Base-by-base conservation (phyloP, 2,797 vertebrate species). In the Phalanger gymnotis region DNA sequence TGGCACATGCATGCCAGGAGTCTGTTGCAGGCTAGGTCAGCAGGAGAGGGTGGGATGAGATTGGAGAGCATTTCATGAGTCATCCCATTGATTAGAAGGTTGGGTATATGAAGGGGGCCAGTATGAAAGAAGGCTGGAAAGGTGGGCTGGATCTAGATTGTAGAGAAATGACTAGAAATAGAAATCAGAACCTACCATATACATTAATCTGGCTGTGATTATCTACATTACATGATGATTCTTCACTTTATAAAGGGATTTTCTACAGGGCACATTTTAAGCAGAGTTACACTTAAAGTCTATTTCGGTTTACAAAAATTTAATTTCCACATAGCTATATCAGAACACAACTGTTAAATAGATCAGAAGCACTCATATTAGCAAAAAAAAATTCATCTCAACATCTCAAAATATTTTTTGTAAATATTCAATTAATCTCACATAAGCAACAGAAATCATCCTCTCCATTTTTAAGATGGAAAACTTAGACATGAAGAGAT, bases 231-330 rank as follows among this genome's bases (percentile, higher is more conserved):
- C 53, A n/a, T 91, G 90, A 91, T 51, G 9, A 94, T 93, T 81
- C 27, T 57, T 94, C 93, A 34, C 16, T 13, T 51, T 93, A 52
- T 28, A 31, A n/a, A 30, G 92, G 19, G 54, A 53, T 91, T 92
- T 95, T 92, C 90, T 54, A 87, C 57, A 54, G 93, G 27, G 10
- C 40, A 87, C 5, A 0, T 34, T 90, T 56, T 94, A 94, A 95
- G 92, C 54, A 92, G 27, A 55, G 81, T 61, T 30, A 66, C 9
- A 55, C 40, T 93, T 58, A 54, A 94, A 94, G 54, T 93, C 10
- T 9, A 54, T 10, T 58, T 93, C 40, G 55, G 25, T 40, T 91
- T 54, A 34, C 53, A 57, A 90, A 91, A 92, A 81, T 57, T 22
- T 81, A 6, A 54, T 81, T 94, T 94, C 22, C 3, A 61, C 30